Conservation (phyloP, 2,888 invertebrate genomes). For the Aproaerema taeniolella region DNA sequence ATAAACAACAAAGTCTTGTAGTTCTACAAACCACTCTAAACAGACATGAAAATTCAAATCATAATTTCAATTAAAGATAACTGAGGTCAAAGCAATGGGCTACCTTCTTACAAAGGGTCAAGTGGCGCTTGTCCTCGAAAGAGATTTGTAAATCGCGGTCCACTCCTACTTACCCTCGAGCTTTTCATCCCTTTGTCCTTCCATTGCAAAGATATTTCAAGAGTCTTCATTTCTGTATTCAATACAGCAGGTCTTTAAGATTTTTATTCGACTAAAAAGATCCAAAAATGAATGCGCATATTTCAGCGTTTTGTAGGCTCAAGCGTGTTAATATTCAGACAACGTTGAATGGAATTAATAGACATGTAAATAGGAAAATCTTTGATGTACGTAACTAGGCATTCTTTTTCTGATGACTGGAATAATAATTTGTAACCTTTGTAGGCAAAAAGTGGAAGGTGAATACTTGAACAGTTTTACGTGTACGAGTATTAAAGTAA, state of each 20-base stretch:
- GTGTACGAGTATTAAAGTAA: no score
- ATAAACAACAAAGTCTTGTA: no score
- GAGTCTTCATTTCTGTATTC: constrained; percentile 18
- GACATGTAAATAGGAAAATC: background rate
- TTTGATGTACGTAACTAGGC: no score
- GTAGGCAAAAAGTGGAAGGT: no score
- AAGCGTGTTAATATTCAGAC: constrained; percentile 7
- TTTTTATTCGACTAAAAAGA: constrained; percentile 2
- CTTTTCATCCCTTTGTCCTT: constrained; percentile 42
- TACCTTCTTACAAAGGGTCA: constrained; percentile 42
- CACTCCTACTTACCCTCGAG: constrained; percentile 42
- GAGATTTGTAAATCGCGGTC: constrained; percentile 61
- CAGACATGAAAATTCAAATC: constrained; percentile 18
- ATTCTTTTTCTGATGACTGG: no score
- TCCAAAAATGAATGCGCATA: constrained; percentile 11
- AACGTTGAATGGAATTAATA: constrained; percentile 6
- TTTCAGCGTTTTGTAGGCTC: constrained; percentile 6
- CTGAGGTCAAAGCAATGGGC: constrained; percentile 27
- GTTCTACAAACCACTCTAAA: no score
- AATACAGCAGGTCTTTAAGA: constrained; percentile 9
- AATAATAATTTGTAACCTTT: no score
- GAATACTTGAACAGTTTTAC: no score
- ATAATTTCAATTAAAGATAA: constrained; percentile 29
- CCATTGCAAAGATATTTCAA: constrained; percentile 28
- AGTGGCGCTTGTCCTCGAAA: constrained; percentile 52